These are phyloP conservation scores for Peromyscus leucopus DNA, from an alignment of 2,113 vertebrate species.

Conservation along the genomic window DNA sequence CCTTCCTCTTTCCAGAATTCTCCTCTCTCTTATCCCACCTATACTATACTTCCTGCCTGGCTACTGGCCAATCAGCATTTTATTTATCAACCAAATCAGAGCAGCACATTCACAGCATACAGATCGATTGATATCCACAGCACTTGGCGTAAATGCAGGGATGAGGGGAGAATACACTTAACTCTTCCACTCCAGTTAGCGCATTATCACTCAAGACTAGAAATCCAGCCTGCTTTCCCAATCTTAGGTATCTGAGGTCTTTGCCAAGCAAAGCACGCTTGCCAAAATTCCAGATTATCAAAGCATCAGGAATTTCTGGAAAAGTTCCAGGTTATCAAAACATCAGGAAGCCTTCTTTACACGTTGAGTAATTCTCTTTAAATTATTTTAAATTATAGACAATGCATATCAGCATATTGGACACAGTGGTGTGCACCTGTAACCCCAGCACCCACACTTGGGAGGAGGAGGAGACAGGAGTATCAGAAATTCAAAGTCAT, in stretches of 20 bases:
- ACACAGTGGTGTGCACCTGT: too few species aligned
- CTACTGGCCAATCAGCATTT: too few species aligned
- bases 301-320: neutral
- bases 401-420: neutral
- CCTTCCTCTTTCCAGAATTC: too few species aligned
- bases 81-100: too few species aligned
- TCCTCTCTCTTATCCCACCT: too few species aligned
- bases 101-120: too few species aligned
- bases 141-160: neutral
- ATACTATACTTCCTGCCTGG: too few species aligned
- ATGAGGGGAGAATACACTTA: neutral
- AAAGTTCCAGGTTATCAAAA: neutral
- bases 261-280: neutral
- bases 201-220: neutral
- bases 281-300: neutral
- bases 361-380: neutral
- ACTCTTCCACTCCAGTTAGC: neutral
- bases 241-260: neutral
- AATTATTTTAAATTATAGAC: neutral
- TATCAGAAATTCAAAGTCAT: neutral
- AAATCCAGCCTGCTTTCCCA: neutral
- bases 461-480: too few species aligned
- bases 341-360: neutral
- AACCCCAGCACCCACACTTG: neutral
- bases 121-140: too few species aligned